Conservation (phyloP, 2,888 invertebrate genomes). For the Diaprepes abbreviatus region DNA sequence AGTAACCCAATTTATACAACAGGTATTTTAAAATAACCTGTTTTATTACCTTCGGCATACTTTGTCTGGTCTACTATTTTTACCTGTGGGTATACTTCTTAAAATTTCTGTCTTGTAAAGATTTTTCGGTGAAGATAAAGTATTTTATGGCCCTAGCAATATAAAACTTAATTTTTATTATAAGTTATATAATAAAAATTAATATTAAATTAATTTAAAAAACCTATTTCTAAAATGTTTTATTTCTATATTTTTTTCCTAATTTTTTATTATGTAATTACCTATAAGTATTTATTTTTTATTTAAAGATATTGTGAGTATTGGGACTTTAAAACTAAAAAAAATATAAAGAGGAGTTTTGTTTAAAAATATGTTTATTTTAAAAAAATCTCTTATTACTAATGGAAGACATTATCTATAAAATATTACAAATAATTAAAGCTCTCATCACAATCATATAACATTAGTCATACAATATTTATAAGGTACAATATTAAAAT, state of each 20-base stretch:
- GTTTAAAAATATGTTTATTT: constrained; percentile 25
- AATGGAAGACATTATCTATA: constrained; percentile 60
- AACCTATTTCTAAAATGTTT: no score
- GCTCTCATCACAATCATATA: constrained; percentile 59
- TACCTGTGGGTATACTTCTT: constrained; percentile 22
- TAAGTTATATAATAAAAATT: background rate
- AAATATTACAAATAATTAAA: constrained; percentile 57
- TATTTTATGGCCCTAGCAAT: constrained; percentile 14
- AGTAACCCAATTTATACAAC: constrained; percentile 3
- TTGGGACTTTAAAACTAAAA: constrained; percentile 10
- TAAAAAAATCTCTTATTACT: constrained; percentile 32
- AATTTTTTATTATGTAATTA: no score
- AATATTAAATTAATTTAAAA: background rate
- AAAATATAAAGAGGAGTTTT: background rate
- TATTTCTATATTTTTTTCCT: background rate
- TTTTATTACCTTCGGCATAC: background rate
- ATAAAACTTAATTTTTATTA: background rate
- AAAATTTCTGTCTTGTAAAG: constrained; percentile 7
- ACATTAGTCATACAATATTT: constrained; percentile 29
- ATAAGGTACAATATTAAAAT: constrained; percentile 53
- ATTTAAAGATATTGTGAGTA: no score
- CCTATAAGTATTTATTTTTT: no score
- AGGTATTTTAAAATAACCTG: constrained; percentile 3
- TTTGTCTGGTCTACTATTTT: constrained; percentile 17
- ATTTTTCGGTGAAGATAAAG: background rate